Conservation (phyloP, 2,797 vertebrate genomes). For the Phaenicophaeus curvirostris region DNA sequence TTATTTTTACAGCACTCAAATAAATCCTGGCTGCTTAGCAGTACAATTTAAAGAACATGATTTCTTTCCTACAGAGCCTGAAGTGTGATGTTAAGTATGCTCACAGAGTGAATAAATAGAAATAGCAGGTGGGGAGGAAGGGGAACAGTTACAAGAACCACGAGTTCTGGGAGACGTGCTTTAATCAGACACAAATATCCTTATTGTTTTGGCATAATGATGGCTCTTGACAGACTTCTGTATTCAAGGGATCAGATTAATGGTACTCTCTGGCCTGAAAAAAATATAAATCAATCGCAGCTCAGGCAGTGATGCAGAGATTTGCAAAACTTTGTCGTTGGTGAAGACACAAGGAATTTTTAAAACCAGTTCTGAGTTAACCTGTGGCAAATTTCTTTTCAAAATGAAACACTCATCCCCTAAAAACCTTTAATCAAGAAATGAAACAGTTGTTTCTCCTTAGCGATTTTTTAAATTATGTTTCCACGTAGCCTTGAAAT, state of each 20-base stretch:
- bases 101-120: not conserved
- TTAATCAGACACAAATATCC: not conserved
- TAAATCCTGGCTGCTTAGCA: not conserved
- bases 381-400: not conserved
- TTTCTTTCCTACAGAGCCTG: not conserved
- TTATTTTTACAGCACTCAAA: not conserved
- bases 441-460: not conserved
- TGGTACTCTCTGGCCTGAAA: not conserved
- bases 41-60: not conserved
- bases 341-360: not conserved
- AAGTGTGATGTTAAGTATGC: not conserved
- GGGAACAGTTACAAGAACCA: not conserved
- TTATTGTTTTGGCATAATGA: not conserved
- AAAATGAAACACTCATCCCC: not conserved
- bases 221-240: not conserved
- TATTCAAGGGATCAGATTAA: not conserved
- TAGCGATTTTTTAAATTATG: not conserved
- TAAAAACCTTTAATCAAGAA: not conserved
- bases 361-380: not conserved
- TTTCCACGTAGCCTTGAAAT: not conserved
- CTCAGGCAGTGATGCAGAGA: not conserved
- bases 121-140: not conserved
- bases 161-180: not conserved
- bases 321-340: not conserved
- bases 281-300: not conserved